Evolutionary conservation across 2,797 vertebrate species (phyloP), one percentile per base, ranked within the genome.

Genomic region (Holocentrus rufus): DNA sequence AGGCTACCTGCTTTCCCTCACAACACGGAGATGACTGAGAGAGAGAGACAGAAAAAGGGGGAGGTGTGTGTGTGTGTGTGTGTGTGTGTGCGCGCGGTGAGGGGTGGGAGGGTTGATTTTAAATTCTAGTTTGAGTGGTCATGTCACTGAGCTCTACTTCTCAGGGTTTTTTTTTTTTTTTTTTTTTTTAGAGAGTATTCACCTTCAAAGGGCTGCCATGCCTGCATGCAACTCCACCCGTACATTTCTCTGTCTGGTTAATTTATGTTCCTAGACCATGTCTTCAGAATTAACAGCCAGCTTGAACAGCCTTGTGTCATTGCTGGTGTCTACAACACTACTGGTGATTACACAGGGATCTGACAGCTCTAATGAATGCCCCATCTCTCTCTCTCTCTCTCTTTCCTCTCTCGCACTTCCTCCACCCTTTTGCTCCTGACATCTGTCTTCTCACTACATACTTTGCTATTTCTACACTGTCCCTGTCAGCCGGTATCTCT

Each of bases 231-330:
- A 20, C 68, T 55, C 46, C 44, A 17, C 15, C 44, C 44, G 56
- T 66, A 50, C 53, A 22, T 62, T 68, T 39, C 36, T 54, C 64
- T 47, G 67, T 49, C 22, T 69, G 68, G 84, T 84, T 88, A 55
- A 89, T 81, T 75, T 81, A 71, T 73, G 70, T 77, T 77, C 54
- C n/a, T 2, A 23, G 73, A 61, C 36, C 3, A 3, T 57, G 55
- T 81, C 57, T 80, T 69, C 63, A 47, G 80, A 84, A 81, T 77
- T 59, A 76, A 81, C 50, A 13, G 50, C 2, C 34, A 63, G 50
- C 14, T 85, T 79, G 71, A 76, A 70, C 34, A 80, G 53, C 69
- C 5, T 6, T 39, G 53, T 66, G 61, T 65, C 65, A 62, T 60
- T 69, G 64, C 57, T 44, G 11, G 14, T 61, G 72, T 76, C 53